phyloP scores from a whole-genome alignment of 2,888 invertebrate genomes.

The Pteria penguin region DNA sequence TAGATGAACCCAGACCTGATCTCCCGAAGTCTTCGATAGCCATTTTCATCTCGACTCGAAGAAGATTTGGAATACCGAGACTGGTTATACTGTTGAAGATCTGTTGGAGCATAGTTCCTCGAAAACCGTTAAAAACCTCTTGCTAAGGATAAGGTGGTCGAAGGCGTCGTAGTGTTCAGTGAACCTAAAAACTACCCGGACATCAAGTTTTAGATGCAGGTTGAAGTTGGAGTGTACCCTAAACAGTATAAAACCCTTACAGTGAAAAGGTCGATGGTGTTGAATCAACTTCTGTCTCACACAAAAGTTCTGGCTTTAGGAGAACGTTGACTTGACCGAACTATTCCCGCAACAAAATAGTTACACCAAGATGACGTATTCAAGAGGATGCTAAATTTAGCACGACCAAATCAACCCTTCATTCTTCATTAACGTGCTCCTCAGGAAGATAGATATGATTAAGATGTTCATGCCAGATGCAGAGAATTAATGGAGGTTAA shows the following conservation, averaged over 20 bases:
- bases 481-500: not conserved
- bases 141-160: not conserved
- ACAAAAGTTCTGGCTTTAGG: not conserved
- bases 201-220: not conserved
- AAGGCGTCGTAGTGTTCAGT: not conserved
- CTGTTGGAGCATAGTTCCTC: not conserved
- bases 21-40: not conserved
- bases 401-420: not conserved
- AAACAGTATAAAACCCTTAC: not conserved
- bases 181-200: not conserved
- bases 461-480: not conserved
- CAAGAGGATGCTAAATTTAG: not conserved
- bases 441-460: not conserved
- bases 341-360: not conserved
- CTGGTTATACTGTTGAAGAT: not conserved
- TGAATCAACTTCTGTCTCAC: not conserved
- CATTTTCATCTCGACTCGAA: not conserved
- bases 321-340: slow-evolving; percentile 7
- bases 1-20: not conserved
- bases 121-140: not conserved
- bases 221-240: slow-evolving; percentile 13
- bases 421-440: slow-evolving; percentile 10
- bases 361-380: not conserved
- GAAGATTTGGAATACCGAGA: not conserved
- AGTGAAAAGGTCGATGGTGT: not conserved